A percentile compares a stretch with the other conserved stretches of the same genome.
Evolutionary conservation across 2,888 invertebrate species (phyloP).

Genomic region (Lacanobia oleracea): DNA sequence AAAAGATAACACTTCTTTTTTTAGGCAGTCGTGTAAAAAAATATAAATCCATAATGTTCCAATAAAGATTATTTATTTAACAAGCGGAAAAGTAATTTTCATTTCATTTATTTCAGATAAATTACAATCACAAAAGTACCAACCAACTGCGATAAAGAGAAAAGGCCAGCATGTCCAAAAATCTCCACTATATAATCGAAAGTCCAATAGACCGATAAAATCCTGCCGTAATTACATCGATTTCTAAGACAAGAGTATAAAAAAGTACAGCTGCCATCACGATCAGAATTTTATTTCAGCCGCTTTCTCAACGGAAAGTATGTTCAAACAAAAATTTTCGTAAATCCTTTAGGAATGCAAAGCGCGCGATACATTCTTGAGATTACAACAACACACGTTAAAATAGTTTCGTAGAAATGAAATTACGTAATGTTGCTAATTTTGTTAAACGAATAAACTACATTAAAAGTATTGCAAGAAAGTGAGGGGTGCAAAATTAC

Average conservation of each 20-base stretch:
- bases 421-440: slow-evolving; percentile 23
- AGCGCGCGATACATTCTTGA: slow-evolving; percentile 36
- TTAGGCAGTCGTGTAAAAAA: too few relatives aligned
- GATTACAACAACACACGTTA: slow-evolving; percentile 46
- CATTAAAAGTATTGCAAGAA: background rate
- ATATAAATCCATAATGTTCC: too few relatives aligned
- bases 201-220: background rate
- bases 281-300: background rate
- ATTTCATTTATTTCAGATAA: too few relatives aligned
- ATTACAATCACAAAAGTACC: too few relatives aligned
- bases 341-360: slow-evolving; percentile 52
- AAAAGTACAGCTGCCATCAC: background rate
- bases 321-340: slow-evolving; percentile 22
- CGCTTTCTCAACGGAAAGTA: slow-evolving; percentile 1
- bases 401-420: slow-evolving; percentile 46
- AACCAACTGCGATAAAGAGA: too few relatives aligned
- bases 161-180: too few relatives aligned
- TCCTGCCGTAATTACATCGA: background rate
- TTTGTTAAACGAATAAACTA: slow-evolving; percentile 18
- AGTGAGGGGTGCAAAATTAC: too few relatives aligned
- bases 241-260: background rate
- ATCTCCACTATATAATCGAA: background rate
- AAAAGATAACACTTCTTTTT: too few relatives aligned
- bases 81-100: too few relatives aligned
- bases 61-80: too few relatives aligned